Conservation (phyloP, 2,113 vertebrate genomes). For the Alexandromys fortis region DNA sequence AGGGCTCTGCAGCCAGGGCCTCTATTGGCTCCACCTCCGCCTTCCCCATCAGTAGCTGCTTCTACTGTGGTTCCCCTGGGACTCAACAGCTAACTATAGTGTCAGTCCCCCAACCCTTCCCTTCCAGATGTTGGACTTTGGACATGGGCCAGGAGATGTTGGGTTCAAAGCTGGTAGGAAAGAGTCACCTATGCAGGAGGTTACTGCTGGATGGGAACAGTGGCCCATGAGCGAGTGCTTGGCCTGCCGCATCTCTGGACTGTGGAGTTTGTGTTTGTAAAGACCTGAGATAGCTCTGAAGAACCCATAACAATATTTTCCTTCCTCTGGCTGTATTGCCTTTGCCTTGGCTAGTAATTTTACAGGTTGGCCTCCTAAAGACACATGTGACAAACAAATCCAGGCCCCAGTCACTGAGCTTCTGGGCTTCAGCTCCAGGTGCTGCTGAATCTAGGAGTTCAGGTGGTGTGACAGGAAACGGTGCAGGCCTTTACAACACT, state of each 20-base stretch:
- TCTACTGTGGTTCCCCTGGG: not conserved
- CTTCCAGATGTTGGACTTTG: not conserved
- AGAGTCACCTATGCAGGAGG: not conserved
- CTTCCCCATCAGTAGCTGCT: too few relatives aligned
- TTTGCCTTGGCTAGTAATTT: not conserved
- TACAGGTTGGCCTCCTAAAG: not conserved
- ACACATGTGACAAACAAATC: not conserved
- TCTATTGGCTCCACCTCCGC: accelerated
- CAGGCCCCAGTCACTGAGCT: not conserved
- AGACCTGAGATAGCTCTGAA: not conserved
- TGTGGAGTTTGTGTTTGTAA: not conserved
- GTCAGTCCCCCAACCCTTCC: not conserved
- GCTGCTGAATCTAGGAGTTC: not conserved
- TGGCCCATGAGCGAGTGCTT: not conserved
- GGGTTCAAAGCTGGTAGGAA: too few relatives aligned
- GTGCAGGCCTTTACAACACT: not conserved
- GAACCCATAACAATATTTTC: not conserved
- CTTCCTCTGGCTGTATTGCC: not conserved
- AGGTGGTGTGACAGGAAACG: not conserved
- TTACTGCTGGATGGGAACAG: accelerated
- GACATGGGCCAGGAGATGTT: not conserved
- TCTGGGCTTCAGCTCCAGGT: not conserved
- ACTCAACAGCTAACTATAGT: not conserved
- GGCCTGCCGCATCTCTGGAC: not conserved
- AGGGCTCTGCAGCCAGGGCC: not conserved